Evolutionary conservation across 2,888 invertebrate species (phyloP).

Genomic region (Stenodema calcarata): DNA sequence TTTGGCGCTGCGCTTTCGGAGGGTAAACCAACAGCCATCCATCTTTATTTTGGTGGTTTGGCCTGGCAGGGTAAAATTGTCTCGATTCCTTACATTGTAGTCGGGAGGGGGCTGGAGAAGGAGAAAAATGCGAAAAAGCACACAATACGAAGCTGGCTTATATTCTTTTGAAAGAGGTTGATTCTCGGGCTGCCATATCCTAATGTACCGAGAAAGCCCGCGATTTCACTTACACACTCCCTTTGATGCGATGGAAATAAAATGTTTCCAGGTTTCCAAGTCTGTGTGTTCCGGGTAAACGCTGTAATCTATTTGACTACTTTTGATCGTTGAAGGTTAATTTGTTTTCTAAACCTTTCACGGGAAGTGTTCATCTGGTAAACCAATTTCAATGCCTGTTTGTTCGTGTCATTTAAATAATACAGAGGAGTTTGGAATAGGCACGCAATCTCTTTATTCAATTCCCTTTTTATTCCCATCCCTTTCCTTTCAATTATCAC

Average conservation of each 20-base stretch:
- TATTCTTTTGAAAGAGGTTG: neutral
- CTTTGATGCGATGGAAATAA: neutral
- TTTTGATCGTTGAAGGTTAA: neutral
- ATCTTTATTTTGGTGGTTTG: neutral
- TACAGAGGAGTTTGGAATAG: neutral
- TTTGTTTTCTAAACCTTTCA: neutral
- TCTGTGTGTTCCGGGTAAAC: neutral
- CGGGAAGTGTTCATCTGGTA: neutral
- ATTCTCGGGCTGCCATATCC: neutral
- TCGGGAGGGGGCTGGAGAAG: neutral
- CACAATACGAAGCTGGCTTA: neutral
- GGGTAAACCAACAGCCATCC: neutral
- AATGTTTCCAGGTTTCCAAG: neutral
- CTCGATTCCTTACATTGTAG: conserved; percentile 9
- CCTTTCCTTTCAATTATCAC: no score
- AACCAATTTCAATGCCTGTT: neutral
- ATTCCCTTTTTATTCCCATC: no score
- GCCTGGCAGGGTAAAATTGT: neutral
- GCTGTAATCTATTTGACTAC: neutral
- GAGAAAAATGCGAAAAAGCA: neutral
- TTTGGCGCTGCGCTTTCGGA: neutral
- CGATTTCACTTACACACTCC: neutral
- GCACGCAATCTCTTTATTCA: no score
- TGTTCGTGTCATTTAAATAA: neutral
- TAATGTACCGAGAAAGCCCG: neutral